Conservation (phyloP, 2,797 vertebrate species). For the Naso thynnoides region DNA sequence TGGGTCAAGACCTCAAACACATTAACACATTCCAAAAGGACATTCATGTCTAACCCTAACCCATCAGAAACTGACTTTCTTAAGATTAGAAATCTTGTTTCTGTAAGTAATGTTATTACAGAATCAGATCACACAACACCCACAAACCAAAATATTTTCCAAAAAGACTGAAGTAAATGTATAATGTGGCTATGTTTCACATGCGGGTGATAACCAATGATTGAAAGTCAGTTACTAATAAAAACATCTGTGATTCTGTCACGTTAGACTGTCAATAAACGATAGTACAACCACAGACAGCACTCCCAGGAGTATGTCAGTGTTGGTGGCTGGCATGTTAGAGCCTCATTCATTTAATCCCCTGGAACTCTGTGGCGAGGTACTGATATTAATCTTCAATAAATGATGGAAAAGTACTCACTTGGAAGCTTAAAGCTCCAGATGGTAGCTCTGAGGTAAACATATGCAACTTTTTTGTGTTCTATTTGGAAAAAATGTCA, state of each 20-base stretch:
- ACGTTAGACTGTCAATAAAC: background rate
- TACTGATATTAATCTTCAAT: conserved; percentile 29
- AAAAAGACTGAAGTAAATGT: background rate
- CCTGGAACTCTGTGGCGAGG: conserved; percentile 33
- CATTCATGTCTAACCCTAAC: background rate
- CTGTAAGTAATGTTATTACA: background rate
- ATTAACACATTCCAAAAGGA: background rate
- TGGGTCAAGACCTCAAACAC: too few species aligned
- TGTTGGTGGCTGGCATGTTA: conserved; percentile 24
- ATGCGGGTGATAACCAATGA: too few species aligned
- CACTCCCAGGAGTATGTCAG: background rate
- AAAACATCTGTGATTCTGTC: background rate
- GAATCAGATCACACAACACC: too few species aligned
- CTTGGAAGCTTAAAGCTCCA: conserved; percentile 28
- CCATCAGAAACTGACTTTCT: background rate
- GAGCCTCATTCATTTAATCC: conserved; percentile 56
- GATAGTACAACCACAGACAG: background rate
- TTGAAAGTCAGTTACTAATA: too few species aligned
- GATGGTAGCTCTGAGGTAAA: too few species aligned
- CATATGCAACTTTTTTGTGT: too few species aligned
- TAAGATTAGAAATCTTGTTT: background rate
- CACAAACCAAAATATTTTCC: background rate
- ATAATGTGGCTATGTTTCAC: background rate
- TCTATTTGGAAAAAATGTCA: too few species aligned
- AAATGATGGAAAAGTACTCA: conserved; percentile 36